Conservation (phyloP, 2,113 vertebrate species). For the Muscicapa adusta region DNA sequence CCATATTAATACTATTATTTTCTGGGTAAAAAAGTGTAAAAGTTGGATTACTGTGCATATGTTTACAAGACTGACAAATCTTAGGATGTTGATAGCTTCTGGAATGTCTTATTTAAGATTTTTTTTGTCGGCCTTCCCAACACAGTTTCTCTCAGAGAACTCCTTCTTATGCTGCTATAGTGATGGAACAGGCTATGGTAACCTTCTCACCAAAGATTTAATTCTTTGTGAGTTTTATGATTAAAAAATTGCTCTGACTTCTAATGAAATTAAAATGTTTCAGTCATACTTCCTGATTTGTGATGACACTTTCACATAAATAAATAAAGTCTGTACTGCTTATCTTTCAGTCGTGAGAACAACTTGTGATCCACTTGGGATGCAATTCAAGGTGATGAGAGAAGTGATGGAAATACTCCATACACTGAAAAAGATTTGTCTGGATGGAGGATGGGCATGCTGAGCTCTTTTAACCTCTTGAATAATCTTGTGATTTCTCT, state of each 20-base stretch:
- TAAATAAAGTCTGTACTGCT: not conserved
- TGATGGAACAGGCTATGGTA: slow-evolving; percentile 9
- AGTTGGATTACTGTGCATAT: not conserved
- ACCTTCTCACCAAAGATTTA: slow-evolving; percentile 51
- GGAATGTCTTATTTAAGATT: not conserved
- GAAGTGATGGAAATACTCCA: slow-evolving; percentile 6
- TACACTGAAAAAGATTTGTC: not conserved
- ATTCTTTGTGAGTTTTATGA: slow-evolving; percentile 46
- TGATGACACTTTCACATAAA: slow-evolving; percentile 13
- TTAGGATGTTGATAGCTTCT: not conserved
- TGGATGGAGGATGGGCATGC: not conserved
- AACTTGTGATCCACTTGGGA: slow-evolving; percentile 35
- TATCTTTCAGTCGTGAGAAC: not conserved
- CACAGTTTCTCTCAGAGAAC: not conserved
- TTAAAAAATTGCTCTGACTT: slow-evolving; percentile 45
- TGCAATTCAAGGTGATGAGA: slow-evolving; percentile 27
- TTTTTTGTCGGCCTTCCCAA: slow-evolving; percentile 27
- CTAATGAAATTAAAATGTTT: slow-evolving; percentile 62
- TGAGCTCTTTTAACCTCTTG: slow-evolving; percentile 37
- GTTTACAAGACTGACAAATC: not conserved
- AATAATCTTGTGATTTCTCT: not conserved
- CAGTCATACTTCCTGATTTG: not conserved
- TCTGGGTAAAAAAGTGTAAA: not conserved
- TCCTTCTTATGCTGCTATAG: not conserved
- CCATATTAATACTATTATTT: not conserved